Conservation (phyloP, 2,113 vertebrate species). For the Tichodroma muraria region DNA sequence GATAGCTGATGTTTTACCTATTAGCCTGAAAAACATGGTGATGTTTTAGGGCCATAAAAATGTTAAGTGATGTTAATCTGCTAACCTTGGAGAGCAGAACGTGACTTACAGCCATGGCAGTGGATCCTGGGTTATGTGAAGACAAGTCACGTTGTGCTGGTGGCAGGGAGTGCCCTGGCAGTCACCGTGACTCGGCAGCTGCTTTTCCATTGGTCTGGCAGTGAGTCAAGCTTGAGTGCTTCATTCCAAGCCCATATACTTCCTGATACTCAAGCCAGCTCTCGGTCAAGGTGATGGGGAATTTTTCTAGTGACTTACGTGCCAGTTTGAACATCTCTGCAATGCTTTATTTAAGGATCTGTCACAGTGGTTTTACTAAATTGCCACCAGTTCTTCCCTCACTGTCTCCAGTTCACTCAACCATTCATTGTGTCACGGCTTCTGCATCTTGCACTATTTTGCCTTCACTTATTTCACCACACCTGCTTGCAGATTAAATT, state of each 20-base stretch:
- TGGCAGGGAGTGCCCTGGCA: neutral
- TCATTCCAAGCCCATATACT: neutral
- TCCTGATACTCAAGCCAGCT: neutral
- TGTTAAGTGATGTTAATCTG: neutral
- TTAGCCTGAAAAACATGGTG: neutral
- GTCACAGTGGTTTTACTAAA: neutral
- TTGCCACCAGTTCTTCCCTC: slow-evolving; percentile 5
- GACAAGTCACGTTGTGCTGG: neutral
- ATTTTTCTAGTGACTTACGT: neutral
- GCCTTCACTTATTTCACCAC: slow-evolving; percentile 27
- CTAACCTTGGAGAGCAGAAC: neutral
- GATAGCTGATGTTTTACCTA: neutral
- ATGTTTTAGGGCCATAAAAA: neutral
- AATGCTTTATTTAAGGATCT: neutral
- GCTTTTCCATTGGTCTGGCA: neutral
- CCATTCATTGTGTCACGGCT: slow-evolving; percentile 25
- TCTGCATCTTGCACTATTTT: slow-evolving; percentile 49
- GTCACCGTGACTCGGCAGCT: neutral
- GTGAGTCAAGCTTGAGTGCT: neutral
- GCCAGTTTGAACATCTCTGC: neutral
- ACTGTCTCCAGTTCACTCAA: slow-evolving; percentile 12
- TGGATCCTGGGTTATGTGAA: neutral
- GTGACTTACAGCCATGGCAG: neutral
- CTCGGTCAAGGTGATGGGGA: neutral
- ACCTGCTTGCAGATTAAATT: slow-evolving; percentile 14